Conservation (phyloP, 2,797 vertebrate genomes). For the Rhinichthys osculus region DNA sequence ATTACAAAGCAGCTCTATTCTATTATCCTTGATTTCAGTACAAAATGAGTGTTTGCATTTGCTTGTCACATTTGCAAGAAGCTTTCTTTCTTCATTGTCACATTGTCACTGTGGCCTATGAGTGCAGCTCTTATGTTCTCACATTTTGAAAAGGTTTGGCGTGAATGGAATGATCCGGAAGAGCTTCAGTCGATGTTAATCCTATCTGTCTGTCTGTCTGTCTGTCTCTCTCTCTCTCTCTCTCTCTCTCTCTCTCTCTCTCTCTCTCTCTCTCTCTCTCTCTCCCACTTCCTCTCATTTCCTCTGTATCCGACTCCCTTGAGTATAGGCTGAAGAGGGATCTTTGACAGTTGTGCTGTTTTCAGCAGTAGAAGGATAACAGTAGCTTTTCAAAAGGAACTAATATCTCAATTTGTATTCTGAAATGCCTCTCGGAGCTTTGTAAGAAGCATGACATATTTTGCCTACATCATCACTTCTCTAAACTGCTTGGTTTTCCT, state of each 20-base stretch:
- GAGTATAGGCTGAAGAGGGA: conserved; percentile 37
- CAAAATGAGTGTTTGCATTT: background rate
- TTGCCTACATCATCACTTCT: conserved; percentile 41
- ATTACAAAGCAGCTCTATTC: no score
- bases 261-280: no score
- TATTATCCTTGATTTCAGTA: no score
- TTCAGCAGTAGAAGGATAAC: conserved; percentile 52
- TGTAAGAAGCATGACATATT: conserved; percentile 24
- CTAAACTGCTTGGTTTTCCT: background rate
- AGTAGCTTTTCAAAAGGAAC: conserved; percentile 28
- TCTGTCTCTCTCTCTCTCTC: background rate
- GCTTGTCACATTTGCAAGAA: background rate
- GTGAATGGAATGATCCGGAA: conserved; percentile 44
- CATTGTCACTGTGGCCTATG: background rate
- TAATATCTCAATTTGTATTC: conserved; percentile 50
- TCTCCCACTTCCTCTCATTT: conserved; percentile 14
- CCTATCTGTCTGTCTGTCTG: conserved; percentile 30
- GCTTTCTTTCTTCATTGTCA: background rate
- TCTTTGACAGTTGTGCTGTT: conserved; percentile 48
- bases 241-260: no score
- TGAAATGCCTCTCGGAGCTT: conserved; percentile 36
- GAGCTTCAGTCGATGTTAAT: conserved; percentile 44
- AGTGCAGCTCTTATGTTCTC: conserved; percentile 6
- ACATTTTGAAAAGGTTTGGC: conserved; percentile 17
- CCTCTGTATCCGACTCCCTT: conserved; percentile 34